phyloP scores from a whole-genome alignment of 2,797 vertebrate genomes.

The Aulostomus chinensis region DNA sequence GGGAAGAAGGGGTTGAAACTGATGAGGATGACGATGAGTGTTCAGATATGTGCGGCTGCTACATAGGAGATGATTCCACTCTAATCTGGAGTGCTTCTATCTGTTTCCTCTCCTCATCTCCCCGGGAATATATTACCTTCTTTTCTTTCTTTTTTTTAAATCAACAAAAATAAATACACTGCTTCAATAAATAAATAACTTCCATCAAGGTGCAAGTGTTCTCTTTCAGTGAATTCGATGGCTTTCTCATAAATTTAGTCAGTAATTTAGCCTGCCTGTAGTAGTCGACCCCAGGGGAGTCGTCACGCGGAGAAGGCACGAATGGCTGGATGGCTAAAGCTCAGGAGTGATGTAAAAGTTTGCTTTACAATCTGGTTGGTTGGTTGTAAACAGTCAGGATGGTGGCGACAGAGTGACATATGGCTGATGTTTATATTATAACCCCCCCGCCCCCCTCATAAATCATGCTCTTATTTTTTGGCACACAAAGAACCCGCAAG shows the following conservation, averaged over 20 bases:
- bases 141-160: conserved; percentile 6
- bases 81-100: too few relatives aligned
- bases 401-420: conserved; percentile 11
- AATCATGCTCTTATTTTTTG: conserved; percentile 46
- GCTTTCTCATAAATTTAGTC: conserved; percentile 35
- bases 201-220: conserved; percentile 64
- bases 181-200: conserved; percentile 41
- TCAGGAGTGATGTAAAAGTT: conserved; percentile 53
- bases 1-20: conserved; percentile 16
- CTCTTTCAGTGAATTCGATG: conserved; percentile 39
- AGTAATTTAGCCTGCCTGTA: conserved; percentile 34
- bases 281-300: conserved; percentile 7
- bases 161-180: conserved; percentile 40
- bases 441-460: background rate
- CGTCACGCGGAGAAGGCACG: conserved; percentile 77
- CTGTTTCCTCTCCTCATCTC: background rate
- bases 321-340: conserved; percentile 83
- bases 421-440: conserved; percentile 1
- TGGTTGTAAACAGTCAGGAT: conserved; percentile 50
- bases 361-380: conserved; percentile 47
- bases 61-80: too few relatives aligned
- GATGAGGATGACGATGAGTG: conserved; percentile 4
- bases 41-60: conserved; percentile 34
- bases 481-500: conserved; percentile 33
- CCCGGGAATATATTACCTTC: background rate